A percentile compares a stretch with the other conserved stretches of the same genome.
Conservation (phyloP, 2,888 invertebrate genomes). For the Copidosoma aretas region DNA sequence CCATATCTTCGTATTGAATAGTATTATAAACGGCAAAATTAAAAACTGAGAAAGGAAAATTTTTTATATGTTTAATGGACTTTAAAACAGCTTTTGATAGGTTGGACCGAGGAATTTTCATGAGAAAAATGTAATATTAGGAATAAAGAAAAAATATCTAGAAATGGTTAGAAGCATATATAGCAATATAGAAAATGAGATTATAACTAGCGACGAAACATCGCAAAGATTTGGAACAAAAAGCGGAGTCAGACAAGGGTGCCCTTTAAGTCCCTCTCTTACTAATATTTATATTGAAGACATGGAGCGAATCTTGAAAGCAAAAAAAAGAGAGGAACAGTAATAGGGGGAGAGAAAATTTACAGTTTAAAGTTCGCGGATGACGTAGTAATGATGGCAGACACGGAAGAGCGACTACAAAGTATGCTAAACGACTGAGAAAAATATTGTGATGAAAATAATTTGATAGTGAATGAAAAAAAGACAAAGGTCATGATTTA, state of each 20-base stretch:
- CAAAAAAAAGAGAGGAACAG: background rate
- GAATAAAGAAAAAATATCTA: slow-evolving; percentile 15
- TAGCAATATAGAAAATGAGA: slow-evolving; percentile 23
- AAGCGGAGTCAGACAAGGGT: slow-evolving; percentile 35
- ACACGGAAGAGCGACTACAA: slow-evolving; percentile 30
- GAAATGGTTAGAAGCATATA: slow-evolving; percentile 30
- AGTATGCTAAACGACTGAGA: background rate
- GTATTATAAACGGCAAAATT: no score
- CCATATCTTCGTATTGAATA: no score
- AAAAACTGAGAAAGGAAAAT: background rate
- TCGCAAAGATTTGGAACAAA: slow-evolving; percentile 29
- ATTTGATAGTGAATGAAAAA: background rate
- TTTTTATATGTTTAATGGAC: background rate
- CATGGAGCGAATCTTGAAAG: background rate
- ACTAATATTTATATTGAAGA: background rate
- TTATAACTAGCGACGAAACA: slow-evolving; percentile 21
- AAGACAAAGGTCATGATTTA: slow-evolving; percentile 1
- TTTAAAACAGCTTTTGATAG: background rate
- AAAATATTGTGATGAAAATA: background rate
- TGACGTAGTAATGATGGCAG: background rate
- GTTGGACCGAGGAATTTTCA: background rate
- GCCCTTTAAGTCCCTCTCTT: slow-evolving; percentile 2
- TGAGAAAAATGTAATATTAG: background rate
- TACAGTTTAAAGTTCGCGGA: background rate
- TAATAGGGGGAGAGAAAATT: slow-evolving; percentile 15